Conservation (phyloP, 2,888 invertebrate species). For the Alviniconcha strummeri region DNA sequence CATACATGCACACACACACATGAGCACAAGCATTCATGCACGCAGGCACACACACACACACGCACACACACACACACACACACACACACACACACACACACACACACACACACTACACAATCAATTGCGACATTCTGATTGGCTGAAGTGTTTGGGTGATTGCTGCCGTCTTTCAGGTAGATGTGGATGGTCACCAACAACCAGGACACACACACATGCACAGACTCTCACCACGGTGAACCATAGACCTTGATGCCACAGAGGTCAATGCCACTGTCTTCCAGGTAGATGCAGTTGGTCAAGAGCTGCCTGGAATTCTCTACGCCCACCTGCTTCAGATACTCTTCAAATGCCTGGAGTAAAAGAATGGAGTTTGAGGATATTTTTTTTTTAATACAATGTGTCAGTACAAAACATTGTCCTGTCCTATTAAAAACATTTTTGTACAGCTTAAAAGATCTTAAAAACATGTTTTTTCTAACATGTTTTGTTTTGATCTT, state of each 20-base stretch:
- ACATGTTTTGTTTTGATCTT: no score
- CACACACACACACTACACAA: background rate
- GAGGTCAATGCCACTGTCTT: slow-evolving; percentile 81
- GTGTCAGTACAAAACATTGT: no score
- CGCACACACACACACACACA: background rate
- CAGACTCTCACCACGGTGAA: slow-evolving; percentile 81
- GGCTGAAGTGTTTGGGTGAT: no score
- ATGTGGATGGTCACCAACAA: background rate
- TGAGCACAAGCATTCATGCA: no score
- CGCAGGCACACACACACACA: background rate
- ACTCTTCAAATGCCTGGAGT: slow-evolving; percentile 42
- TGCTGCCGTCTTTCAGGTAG: background rate
- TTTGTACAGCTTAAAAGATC: no score
- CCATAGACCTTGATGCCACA: slow-evolving; percentile 88
- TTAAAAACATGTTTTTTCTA: no score
- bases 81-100: no score
- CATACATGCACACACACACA: background rate
- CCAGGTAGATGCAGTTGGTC: slow-evolving; percentile 85
- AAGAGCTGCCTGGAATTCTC: slow-evolving; percentile 76
- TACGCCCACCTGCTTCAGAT: slow-evolving; percentile 44
- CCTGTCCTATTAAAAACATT: no score
- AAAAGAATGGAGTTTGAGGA: no score
- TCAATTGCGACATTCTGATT: background rate
- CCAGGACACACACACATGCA: background rate
- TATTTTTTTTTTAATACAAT: no score